Evolutionary conservation across 2,888 invertebrate genomes (phyloP).

Genomic region (Julus scanicus): DNA sequence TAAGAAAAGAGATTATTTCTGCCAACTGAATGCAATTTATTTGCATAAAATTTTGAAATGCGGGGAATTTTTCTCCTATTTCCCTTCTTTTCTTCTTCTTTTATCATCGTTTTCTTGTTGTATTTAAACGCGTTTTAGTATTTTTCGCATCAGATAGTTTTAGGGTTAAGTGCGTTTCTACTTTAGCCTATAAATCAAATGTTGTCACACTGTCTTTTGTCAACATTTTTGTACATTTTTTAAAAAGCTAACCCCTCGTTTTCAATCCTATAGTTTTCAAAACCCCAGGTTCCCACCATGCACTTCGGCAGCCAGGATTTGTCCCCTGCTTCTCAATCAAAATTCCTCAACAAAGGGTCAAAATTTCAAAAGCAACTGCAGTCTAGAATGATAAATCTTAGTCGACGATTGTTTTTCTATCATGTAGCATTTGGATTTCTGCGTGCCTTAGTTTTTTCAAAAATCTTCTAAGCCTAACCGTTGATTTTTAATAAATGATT

Average conservation of each 20-base stretch:
- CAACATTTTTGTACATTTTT: neutral
- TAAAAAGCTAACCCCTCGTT: neutral
- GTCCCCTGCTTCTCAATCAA: neutral
- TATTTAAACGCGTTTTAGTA: slow-evolving; percentile 14
- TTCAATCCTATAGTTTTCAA: too few relatives aligned
- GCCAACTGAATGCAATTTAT: slow-evolving; percentile 28
- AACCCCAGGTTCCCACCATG: too few relatives aligned
- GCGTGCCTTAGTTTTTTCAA: too few relatives aligned
- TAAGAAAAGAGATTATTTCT: slow-evolving; percentile 23
- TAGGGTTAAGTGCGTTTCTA: neutral
- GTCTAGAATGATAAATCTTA: too few relatives aligned
- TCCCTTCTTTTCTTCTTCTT: neutral
- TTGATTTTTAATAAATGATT: too few relatives aligned
- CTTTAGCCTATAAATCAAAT: neutral
- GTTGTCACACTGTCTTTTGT: neutral
- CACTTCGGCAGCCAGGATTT: too few relatives aligned
- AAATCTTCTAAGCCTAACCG: too few relatives aligned
- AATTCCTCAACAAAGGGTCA: neutral
- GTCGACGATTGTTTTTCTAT: too few relatives aligned
- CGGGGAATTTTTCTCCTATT: slow-evolving; percentile 21
- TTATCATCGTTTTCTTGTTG: neutral
- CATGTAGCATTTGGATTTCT: too few relatives aligned
- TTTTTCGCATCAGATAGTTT: neutral
- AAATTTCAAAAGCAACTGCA: neutral
- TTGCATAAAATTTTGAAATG: slow-evolving; percentile 41